Evolutionary conservation across 30 jellyfish, hydroid and myxozoan species (phyloP).

Genomic region (Pelagia noctiluca): DNA sequence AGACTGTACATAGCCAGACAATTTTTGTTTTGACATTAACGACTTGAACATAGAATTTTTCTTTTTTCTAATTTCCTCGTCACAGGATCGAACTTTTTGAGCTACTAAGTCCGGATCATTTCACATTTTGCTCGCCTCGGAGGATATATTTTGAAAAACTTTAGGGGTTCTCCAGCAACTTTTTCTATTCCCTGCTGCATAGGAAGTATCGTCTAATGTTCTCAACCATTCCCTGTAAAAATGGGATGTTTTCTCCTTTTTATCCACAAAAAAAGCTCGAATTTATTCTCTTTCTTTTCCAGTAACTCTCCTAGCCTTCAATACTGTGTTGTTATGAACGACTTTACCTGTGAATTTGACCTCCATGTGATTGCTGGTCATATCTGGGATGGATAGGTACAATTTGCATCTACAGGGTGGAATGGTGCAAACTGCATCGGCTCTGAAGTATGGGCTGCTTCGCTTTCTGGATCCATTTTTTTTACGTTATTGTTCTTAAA

Average conservation of each 20-base stretch:
- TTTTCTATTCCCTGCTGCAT: slow-evolving; percentile 1
- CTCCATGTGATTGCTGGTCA: background rate
- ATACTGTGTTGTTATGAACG: background rate
- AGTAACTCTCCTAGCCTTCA: slow-evolving; percentile 13
- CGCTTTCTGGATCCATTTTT: background rate
- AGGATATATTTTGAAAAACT: slow-evolving; percentile 18
- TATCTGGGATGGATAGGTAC: background rate
- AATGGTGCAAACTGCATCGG: background rate
- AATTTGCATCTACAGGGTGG: background rate
- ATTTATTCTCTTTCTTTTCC: background rate
- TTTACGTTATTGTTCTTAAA: background rate
- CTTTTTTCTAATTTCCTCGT: background rate
- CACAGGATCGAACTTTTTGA: background rate
- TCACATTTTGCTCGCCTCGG: background rate
- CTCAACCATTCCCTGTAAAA: background rate
- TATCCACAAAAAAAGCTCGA: background rate
- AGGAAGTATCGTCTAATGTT: background rate
- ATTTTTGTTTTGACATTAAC: background rate
- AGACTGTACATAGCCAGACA: background rate
- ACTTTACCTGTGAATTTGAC: slow-evolving; percentile 10
- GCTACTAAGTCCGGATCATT: background rate
- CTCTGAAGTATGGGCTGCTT: background rate
- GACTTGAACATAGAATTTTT: background rate
- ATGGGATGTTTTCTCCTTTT: background rate
- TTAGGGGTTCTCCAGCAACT: slow-evolving; percentile 30